Evolutionary conservation across 2,888 invertebrate species (phyloP).

Genomic region (Lepidocyrtinus sp.): DNA sequence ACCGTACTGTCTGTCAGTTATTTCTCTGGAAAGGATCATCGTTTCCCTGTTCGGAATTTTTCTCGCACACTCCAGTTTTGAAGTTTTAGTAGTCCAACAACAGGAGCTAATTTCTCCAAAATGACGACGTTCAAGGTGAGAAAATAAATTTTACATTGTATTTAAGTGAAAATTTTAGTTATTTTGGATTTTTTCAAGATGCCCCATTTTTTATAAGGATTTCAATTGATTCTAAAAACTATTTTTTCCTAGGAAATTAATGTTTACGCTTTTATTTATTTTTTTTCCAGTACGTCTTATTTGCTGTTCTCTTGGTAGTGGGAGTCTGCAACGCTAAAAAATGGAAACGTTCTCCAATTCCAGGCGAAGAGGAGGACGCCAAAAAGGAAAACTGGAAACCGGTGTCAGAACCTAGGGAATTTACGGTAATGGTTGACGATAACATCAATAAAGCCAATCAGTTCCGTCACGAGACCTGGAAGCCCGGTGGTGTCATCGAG

Average conservation of each 20-base stretch:
- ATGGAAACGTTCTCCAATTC: constrained; percentile 17
- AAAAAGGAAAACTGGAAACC: constrained; percentile 50
- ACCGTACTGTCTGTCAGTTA: not conserved
- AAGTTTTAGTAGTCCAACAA: constrained; percentile 22
- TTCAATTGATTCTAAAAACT: too few species aligned
- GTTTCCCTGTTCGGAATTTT: not conserved
- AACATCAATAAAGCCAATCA: constrained; percentile 65
- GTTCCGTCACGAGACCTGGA: constrained; percentile 61
- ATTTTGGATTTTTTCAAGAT: too few species aligned
- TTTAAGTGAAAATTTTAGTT: constrained; percentile 10
- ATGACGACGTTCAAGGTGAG: constrained; percentile 28
- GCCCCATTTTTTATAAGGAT: too few species aligned
- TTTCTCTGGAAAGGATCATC: too few species aligned
- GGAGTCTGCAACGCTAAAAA: constrained; percentile 35
- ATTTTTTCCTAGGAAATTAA: too few species aligned
- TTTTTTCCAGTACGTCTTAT: constrained; percentile 17
- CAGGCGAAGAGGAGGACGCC: not conserved
- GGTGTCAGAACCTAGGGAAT: constrained; percentile 40
- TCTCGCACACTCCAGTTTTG: constrained; percentile 9
- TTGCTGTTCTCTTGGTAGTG: constrained; percentile 29
- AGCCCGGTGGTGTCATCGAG: constrained; percentile 57
- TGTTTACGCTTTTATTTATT: too few species aligned
- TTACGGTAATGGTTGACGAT: constrained; percentile 60
- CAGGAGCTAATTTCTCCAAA: not conserved
- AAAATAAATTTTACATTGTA: too few species aligned